Conservation (phyloP, 1,140 invertebrate species). For the Marisa cornuarietis region DNA sequence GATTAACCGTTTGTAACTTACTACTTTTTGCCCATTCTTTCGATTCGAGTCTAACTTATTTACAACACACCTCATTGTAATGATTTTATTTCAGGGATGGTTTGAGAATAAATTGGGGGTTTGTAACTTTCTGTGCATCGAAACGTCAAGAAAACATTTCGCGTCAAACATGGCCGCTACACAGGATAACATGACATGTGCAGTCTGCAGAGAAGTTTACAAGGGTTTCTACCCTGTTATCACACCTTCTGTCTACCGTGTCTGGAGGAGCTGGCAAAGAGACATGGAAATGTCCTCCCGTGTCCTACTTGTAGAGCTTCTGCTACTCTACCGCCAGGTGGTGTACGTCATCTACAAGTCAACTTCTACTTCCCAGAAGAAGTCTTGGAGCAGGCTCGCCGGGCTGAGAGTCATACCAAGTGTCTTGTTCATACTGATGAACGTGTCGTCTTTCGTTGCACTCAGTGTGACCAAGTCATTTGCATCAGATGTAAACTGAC, state of each 20-base stretch:
- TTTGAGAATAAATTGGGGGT: too few relatives aligned
- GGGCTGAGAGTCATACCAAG: neutral
- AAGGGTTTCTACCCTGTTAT: neutral
- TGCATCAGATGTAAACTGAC: constrained; percentile 15
- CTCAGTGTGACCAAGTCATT: neutral
- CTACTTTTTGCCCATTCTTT: too few relatives aligned
- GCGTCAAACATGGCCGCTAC: too few relatives aligned
- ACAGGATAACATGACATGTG: neutral
- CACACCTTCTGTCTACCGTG: neutral
- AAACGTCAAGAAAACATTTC: too few relatives aligned
- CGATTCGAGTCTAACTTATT: too few relatives aligned
- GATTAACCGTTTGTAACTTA: too few relatives aligned
- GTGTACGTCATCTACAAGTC: neutral
- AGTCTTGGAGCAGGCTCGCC: neutral
- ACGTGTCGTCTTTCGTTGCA: neutral
- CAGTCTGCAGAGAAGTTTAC: neutral
- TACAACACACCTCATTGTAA: too few relatives aligned
- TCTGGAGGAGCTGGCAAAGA: neutral
- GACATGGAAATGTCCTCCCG: neutral
- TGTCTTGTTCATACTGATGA: neutral
- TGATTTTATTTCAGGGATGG: too few relatives aligned
- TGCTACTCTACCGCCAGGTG: neutral
- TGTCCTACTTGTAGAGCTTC: neutral
- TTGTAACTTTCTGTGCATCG: too few relatives aligned
- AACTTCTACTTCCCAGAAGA: neutral